Base-by-base conservation (phyloP, 1,140 invertebrate genomes). In the Diachasma alloeum region DNA sequence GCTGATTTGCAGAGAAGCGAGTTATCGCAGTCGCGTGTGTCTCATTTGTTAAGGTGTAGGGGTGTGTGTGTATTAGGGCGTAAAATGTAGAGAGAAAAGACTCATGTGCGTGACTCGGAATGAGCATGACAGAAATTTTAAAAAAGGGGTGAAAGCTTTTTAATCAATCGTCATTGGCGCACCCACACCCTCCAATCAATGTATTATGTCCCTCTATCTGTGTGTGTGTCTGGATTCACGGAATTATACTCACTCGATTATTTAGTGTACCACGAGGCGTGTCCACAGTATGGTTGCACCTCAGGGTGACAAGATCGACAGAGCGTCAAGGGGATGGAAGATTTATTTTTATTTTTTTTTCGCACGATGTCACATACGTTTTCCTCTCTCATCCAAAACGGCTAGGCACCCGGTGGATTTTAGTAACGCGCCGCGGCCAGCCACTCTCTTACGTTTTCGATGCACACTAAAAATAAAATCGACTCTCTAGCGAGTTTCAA, bases 381-480 rank as follows among this genome's bases (percentile, higher is more conserved):
- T 78, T 82, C 76, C 82, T 76, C 56, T 78, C 79, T 76, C 56
- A 42, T 44, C 24, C 19, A 63, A 63, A 63, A 31, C 59, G 9
- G 59, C 59, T 31, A 26, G 24, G 59, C 22, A n/a, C 77, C 67
- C 66, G 79, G 76, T 70, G 75, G 76, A 76, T 67, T 75, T 78
- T 77, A 48, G 77, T 70, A 72, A 82, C 80, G 80, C 81, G 80
- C 82, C 76, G 82, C 78, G 59, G 59, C 59, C 59, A 63, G 80
- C 72, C 70, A 74, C 83, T 81, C 81, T 79, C 59, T 63, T 31
- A 76, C 74, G 67, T 76, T 76, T 76, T 63, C 67, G 74, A 76
- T 80, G 79, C 79, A 79, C 84, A 87, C 86, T 86, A 86, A 86
- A 86, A 86, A 87, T 87, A 87, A 84, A 84, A 82, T 81, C 77